phyloP scores from a whole-genome alignment of 2,797 vertebrate genomes.

The Knipowitschia caucasica region DNA sequence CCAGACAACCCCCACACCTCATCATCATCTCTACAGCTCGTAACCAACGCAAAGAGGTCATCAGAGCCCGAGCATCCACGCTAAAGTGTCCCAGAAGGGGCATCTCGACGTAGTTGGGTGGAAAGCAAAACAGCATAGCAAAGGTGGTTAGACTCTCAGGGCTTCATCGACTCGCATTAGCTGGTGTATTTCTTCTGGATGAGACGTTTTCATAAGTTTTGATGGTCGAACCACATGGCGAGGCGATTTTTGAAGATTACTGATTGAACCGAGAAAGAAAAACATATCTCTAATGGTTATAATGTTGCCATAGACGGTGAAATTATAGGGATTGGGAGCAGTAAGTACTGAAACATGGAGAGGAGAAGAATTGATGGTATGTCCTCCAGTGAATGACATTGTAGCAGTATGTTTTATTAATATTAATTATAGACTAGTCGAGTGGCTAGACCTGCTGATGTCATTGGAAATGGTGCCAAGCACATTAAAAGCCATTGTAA shows the following conservation, averaged over 20 bases:
- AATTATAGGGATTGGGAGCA: slow-evolving; percentile 22
- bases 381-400: neutral
- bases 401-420: neutral
- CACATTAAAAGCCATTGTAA: slow-evolving; percentile 6
- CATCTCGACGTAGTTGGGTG: slow-evolving; percentile 5
- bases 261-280: slow-evolving; percentile 11
- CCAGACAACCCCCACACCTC: slow-evolving; percentile 16
- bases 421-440: neutral
- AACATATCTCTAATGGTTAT: slow-evolving; percentile 13
- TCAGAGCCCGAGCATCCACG: slow-evolving; percentile 1
- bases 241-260: slow-evolving; percentile 16
- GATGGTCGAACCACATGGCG: slow-evolving; percentile 26
- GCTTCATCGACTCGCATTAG: slow-evolving; percentile 26
- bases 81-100: slow-evolving; percentile 23
- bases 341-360: slow-evolving; percentile 2
- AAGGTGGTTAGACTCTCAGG: slow-evolving; percentile 8
- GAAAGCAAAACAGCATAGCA: slow-evolving; percentile 23
- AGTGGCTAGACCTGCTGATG: slow-evolving; percentile 8
- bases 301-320: slow-evolving; percentile 26
- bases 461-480: neutral
- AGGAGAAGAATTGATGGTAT: neutral
- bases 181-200: slow-evolving; percentile 34
- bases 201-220: slow-evolving; percentile 42
- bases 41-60: slow-evolving; percentile 11
- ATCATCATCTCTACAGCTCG: slow-evolving; percentile 2